Conservation (phyloP, 2,888 invertebrate species). For the Phortica magna region DNA sequence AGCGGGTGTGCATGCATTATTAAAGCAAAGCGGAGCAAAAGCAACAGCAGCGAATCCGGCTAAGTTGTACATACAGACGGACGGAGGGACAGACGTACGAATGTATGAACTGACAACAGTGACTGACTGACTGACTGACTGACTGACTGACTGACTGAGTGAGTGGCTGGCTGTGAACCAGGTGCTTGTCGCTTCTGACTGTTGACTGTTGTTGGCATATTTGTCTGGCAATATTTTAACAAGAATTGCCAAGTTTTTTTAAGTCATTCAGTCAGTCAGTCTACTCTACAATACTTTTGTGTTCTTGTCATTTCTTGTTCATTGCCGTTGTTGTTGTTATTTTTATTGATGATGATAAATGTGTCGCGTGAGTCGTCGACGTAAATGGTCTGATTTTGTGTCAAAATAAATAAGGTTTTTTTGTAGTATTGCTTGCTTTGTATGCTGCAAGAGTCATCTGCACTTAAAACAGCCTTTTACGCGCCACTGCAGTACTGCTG, state of each 20-base stretch:
- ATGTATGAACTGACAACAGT: conserved; percentile 25
- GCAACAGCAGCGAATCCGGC: conserved; percentile 8
- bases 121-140: conserved; percentile 21
- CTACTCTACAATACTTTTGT: background rate
- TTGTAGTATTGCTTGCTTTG: background rate
- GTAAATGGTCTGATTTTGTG: conserved; percentile 72
- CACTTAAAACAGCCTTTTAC: no score
- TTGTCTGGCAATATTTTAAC: conserved; percentile 24
- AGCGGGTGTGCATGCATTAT: conserved; percentile 70
- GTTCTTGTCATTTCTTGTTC: conserved; percentile 19
- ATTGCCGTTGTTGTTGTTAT: conserved; percentile 33
- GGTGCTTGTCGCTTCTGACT: conserved; percentile 9
- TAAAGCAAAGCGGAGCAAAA: conserved; percentile 64
- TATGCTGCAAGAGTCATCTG: background rate
- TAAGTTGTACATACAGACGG: conserved; percentile 58
- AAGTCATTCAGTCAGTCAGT: background rate
- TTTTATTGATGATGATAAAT: conserved; percentile 66
- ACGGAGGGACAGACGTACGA: conserved; percentile 52
- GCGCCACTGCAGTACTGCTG: conserved; percentile 36
- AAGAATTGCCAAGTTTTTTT: conserved; percentile 29
- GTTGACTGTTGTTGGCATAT: conserved; percentile 19
- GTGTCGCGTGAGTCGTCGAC: conserved; percentile 61
- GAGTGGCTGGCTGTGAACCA: background rate
- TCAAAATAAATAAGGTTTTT: conserved; percentile 42
- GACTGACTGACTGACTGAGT: background rate